Percentiles rank a stretch among this genome's conserved stretches.
Conservation (phyloP, 2,113 vertebrate genomes). For the Lates calcarifer region DNA sequence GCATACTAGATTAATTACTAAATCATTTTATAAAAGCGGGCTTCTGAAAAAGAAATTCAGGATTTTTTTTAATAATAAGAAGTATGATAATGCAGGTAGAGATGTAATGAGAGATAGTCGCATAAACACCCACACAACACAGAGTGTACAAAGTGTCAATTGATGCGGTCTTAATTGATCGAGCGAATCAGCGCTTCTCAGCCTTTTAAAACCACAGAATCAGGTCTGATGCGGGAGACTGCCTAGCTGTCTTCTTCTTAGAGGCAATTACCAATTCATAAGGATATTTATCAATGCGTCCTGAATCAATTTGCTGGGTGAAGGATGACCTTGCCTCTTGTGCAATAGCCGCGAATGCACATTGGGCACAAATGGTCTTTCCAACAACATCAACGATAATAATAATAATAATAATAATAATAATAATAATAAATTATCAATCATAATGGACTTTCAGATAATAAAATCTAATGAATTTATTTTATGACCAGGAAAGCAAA, state of each 20-base stretch:
- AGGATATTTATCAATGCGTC: conserved; percentile 42
- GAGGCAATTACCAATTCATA: conserved; percentile 48
- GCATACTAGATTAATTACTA: not conserved
- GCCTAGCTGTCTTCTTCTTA: conserved; percentile 14
- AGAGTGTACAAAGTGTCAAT: conserved; percentile 24
- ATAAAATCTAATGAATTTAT: not conserved
- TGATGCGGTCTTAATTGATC: conserved; percentile 58
- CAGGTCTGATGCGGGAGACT: conserved; percentile 36
- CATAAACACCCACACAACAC: not conserved
- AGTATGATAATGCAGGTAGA: not conserved
- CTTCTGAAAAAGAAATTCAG: not conserved
- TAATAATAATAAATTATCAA: not conserved
- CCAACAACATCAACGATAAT: not conserved
- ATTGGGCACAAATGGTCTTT: not conserved
- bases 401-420: conserved; percentile 4
- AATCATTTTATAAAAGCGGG: not conserved
- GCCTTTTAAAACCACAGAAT: conserved; percentile 55
- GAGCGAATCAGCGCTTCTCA: conserved; percentile 40
- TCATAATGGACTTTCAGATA: not conserved
- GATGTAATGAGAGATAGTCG: not conserved
- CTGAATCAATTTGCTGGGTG: conserved; percentile 38
- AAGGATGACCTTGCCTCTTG: conserved; percentile 2
- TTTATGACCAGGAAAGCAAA: not conserved
- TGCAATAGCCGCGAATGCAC: not conserved
- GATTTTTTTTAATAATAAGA: not conserved